phyloP scores from a whole-genome alignment of 2,797 vertebrate species.

The Pipistrellus kuhlii region DNA sequence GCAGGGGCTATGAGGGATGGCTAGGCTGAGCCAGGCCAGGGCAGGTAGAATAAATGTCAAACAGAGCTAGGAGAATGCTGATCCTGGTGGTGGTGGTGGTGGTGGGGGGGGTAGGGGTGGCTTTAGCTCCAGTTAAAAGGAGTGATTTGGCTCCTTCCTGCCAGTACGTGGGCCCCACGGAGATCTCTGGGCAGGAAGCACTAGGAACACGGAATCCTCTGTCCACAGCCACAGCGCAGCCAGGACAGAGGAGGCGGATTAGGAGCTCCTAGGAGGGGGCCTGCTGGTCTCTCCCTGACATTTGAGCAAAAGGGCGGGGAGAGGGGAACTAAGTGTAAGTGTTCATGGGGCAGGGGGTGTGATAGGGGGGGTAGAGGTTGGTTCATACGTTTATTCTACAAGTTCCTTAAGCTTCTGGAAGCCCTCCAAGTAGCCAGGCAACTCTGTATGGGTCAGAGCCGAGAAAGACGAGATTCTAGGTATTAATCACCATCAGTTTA shows the following conservation, averaged over 20 bases:
- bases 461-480: constrained; percentile 55
- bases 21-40: background rate
- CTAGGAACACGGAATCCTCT: constrained; percentile 80
- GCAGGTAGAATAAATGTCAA: constrained; percentile 66
- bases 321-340: background rate
- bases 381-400: background rate
- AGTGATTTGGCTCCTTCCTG: constrained; percentile 74
- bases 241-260: constrained; percentile 70
- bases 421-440: background rate
- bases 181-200: constrained; percentile 80
- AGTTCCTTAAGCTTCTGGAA: constrained; percentile 44
- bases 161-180: constrained; percentile 64
- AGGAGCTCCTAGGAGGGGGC: constrained; percentile 56
- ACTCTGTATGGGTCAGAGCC: constrained; percentile 4
- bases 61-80: constrained; percentile 25
- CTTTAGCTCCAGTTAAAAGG: constrained; percentile 68
- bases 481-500: constrained; percentile 4
- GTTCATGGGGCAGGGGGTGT: background rate
- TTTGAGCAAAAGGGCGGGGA: constrained; percentile 59
- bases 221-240: constrained; percentile 59
- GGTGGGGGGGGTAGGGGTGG: background rate
- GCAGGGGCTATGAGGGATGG: background rate
- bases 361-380: background rate
- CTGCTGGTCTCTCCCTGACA: constrained; percentile 52
- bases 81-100: background rate